Conservation (phyloP, 2,797 vertebrate species). For the Siniperca undulata region DNA sequence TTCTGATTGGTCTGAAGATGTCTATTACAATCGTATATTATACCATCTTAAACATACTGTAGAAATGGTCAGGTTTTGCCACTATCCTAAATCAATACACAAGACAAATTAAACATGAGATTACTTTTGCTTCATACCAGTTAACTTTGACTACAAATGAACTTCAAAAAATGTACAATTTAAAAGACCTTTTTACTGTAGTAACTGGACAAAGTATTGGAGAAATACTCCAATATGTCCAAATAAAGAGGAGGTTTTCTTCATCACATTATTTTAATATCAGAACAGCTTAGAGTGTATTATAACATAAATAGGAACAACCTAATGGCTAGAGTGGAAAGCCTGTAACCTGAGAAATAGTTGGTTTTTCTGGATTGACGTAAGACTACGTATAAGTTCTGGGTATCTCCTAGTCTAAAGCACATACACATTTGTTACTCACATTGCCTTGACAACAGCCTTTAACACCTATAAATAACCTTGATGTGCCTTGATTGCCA, state of each 20-base stretch:
- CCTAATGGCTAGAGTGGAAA: neutral
- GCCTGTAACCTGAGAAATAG: neutral
- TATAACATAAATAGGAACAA: neutral
- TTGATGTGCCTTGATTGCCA: constrained; percentile 14
- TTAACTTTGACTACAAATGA: neutral
- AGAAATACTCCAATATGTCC: neutral
- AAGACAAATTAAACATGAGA: neutral
- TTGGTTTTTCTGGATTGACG: neutral
- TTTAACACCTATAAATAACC: constrained; percentile 12
- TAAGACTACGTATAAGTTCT: neutral
- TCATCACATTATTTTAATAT: neutral
- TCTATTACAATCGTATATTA: neutral
- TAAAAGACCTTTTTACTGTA: neutral
- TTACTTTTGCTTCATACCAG: neutral
- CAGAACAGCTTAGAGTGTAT: neutral
- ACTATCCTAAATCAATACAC: neutral
- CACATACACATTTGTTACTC: neutral
- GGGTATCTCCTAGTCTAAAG: neutral
- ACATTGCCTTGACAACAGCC: neutral
- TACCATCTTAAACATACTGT: neutral
- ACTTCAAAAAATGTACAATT: neutral
- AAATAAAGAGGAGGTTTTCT: neutral
- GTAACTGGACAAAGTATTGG: neutral
- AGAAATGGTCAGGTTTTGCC: neutral
- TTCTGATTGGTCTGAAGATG: neutral